A percentile compares a stretch with the other conserved stretches of the same genome.
phyloP scores from a whole-genome alignment of 2,797 vertebrate species.

The Micropoecilia bifurca region DNA sequence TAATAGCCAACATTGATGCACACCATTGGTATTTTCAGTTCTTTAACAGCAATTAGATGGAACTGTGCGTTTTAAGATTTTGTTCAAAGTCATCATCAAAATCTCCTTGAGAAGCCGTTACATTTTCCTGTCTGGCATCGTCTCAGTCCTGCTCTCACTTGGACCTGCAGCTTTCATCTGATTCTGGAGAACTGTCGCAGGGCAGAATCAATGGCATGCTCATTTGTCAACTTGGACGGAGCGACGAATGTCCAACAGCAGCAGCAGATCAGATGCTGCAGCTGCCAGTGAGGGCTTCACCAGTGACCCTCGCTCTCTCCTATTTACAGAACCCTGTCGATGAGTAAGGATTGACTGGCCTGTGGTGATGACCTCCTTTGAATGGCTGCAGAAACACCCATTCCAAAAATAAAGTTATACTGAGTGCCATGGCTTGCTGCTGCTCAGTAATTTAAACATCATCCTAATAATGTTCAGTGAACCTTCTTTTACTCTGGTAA shows the following conservation, averaged over 20 bases:
- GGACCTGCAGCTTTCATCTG: constrained; percentile 15
- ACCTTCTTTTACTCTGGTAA: neutral
- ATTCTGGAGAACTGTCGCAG: constrained; percentile 14
- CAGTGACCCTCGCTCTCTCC: constrained; percentile 38
- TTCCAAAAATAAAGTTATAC: constrained; percentile 6
- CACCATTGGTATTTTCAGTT: neutral
- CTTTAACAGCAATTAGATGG: neutral
- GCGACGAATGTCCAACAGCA: constrained; percentile 23
- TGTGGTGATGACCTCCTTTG: constrained; percentile 49
- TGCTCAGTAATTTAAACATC: neutral
- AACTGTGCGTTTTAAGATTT: neutral
- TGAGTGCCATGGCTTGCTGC: neutral
- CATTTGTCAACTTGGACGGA: constrained; percentile 34
- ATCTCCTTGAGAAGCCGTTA: neutral
- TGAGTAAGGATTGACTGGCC: constrained; percentile 40
- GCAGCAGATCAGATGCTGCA: constrained; percentile 22
- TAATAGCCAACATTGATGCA: neutral
- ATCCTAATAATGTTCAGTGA: neutral
- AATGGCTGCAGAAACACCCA: constrained; percentile 15
- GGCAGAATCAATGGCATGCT: constrained; percentile 10
- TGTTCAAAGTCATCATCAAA: neutral
- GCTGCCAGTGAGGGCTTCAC: constrained; percentile 25
- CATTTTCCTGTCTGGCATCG: neutral
- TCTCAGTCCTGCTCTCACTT: neutral
- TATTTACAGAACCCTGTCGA: constrained; percentile 31